A percentile compares a stretch with the other conserved stretches of the same genome.
phyloP scores from a whole-genome alignment of 2,797 vertebrate species.

The Semotilus atromaculatus region DNA sequence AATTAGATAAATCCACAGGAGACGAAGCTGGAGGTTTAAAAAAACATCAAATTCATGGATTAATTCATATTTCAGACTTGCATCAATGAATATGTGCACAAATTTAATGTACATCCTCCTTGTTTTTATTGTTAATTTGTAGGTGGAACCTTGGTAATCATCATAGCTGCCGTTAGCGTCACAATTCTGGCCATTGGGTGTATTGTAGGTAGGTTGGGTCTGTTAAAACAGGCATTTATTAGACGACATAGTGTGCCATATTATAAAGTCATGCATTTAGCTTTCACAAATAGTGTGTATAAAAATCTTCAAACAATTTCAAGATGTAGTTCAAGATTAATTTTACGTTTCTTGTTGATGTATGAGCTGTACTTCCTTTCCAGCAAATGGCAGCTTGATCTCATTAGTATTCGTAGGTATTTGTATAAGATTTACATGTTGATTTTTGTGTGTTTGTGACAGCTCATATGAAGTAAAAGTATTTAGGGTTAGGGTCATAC shows the following conservation, averaged over 20 bases:
- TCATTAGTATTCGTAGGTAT: not conserved
- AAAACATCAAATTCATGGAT: not conserved
- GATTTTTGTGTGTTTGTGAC: not conserved
- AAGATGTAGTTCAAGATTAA: not conserved
- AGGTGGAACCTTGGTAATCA: conserved; percentile 68
- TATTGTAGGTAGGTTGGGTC: conserved; percentile 68
- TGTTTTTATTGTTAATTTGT: conserved; percentile 21
- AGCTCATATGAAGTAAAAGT: not conserved
- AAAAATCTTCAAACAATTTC: not conserved
- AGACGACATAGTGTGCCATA: conserved; percentile 10
- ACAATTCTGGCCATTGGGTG: conserved; percentile 65
- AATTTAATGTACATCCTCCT: not conserved
- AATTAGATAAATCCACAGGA: conserved; percentile 3
- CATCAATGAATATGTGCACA: not conserved
- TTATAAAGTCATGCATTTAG: not conserved
- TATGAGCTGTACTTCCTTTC: not conserved
- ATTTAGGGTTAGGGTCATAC: not conserved
- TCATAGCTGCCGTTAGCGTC: conserved; percentile 66
- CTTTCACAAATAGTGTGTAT: not conserved
- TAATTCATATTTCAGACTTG: not conserved
- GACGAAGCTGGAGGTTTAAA: not conserved
- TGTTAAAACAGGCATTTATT: not conserved
- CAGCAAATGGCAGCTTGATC: not conserved
- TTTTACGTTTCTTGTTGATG: not conserved
- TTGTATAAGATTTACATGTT: not conserved